These are phyloP conservation scores for Euwallacea fornicatus DNA, from an alignment of 1,140 invertebrate genomes.

Conservation along the genomic window DNA sequence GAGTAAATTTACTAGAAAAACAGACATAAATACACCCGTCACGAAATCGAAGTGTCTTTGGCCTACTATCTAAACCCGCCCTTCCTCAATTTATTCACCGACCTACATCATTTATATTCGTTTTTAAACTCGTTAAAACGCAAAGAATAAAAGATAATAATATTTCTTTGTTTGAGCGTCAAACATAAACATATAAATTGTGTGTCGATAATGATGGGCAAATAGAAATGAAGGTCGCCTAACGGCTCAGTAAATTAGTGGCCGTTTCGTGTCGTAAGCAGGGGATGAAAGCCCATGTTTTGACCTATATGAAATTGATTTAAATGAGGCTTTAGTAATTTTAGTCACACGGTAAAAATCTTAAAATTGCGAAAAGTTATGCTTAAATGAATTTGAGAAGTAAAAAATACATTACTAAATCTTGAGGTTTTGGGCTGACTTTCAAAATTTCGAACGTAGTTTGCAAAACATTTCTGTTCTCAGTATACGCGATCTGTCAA, in stretches of 20 bases:
- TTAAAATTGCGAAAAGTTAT: too few relatives aligned
- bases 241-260: conserved; percentile 20
- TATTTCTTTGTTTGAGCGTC: conserved; percentile 29
- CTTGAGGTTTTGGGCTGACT: too few relatives aligned
- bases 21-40: too few relatives aligned
- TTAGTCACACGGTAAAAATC: neutral
- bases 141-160: conserved; percentile 17
- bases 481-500: too few relatives aligned
- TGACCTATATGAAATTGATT: conserved; percentile 12
- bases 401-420: too few relatives aligned
- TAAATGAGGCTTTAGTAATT: conserved; percentile 1
- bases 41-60: too few relatives aligned
- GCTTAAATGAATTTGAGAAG: too few relatives aligned
- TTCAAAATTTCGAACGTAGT: too few relatives aligned
- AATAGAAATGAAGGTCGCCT: conserved; percentile 23
- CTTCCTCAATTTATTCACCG: neutral
- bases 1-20: too few relatives aligned
- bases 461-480: too few relatives aligned
- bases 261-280: neutral
- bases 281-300: neutral
- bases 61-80: too few relatives aligned
- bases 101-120: neutral
- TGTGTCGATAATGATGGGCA: conserved; percentile 24
- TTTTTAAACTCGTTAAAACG: conserved; percentile 19
- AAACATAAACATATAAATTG: conserved; percentile 19